phyloP scores from a whole-genome alignment of 2,888 invertebrate genomes.

The Pseudanteris insignis region DNA sequence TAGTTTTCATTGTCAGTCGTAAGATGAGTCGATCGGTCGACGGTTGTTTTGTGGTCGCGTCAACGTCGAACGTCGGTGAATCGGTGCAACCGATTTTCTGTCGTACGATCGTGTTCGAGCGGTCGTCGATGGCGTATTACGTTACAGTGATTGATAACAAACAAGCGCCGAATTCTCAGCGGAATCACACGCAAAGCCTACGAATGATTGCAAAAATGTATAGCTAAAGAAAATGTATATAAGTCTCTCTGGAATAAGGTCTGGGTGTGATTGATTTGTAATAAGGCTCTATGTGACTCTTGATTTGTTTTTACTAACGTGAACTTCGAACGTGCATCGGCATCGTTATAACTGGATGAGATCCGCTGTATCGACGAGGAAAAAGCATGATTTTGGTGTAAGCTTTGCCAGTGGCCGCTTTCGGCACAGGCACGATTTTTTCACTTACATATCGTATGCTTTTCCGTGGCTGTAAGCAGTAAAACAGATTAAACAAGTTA shows the following conservation, averaged over 20 bases:
- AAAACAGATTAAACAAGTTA: slow-evolving; percentile 43
- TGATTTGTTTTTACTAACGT: slow-evolving; percentile 44
- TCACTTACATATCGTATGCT: slow-evolving; percentile 43
- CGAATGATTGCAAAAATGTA: slow-evolving; percentile 17
- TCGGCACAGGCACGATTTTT: slow-evolving; percentile 34
- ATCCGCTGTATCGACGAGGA: slow-evolving; percentile 39
- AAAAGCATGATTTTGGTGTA: slow-evolving; percentile 44
- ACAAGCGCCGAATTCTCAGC: slow-evolving; percentile 35
- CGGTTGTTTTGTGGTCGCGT: too few relatives aligned
- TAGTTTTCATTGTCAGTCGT: background rate
- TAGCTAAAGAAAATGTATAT: background rate
- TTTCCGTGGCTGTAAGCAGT: slow-evolving; percentile 43
- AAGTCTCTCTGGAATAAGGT: slow-evolving; percentile 31
- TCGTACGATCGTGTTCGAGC: background rate
- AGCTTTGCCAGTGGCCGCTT: slow-evolving; percentile 40
- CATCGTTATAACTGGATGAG: slow-evolving; percentile 45
- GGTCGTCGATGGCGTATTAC: too few relatives aligned
- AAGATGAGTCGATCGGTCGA: too few relatives aligned
- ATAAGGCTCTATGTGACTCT: slow-evolving; percentile 40
- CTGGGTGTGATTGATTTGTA: slow-evolving; percentile 23
- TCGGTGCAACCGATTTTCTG: background rate
- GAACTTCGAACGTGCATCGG: slow-evolving; percentile 42
- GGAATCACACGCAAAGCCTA: slow-evolving; percentile 14
- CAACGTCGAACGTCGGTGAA: too few relatives aligned
- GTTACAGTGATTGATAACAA: too few relatives aligned